Evolutionary conservation across 92 coral and sea anemone genomes (phyloP).

Genomic region (Siderastrea radians): DNA sequence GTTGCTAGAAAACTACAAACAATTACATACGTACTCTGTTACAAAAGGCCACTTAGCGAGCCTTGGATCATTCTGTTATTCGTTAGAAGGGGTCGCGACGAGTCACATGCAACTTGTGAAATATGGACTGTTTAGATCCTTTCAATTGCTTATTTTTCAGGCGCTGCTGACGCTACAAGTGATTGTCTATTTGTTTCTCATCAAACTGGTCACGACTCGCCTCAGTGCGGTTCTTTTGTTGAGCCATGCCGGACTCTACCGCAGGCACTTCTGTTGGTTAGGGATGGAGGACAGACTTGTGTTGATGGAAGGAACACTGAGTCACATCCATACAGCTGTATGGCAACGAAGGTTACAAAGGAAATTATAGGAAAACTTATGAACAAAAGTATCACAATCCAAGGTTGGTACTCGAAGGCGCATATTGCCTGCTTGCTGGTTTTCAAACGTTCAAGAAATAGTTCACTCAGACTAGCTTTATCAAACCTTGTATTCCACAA

Average conservation of each 20-base stretch:
- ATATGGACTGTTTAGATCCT: not conserved
- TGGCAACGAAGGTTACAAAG: not conserved
- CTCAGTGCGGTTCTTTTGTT: not conserved
- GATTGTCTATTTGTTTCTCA: not conserved
- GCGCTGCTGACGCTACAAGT: not conserved
- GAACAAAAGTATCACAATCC: not conserved
- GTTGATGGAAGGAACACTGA: not conserved
- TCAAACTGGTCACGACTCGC: not conserved
- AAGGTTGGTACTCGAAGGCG: not conserved
- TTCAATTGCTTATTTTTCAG: not conserved
- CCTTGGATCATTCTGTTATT: too few species aligned
- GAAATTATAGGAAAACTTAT: not conserved
- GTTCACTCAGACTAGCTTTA: too few species aligned
- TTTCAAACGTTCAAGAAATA: too few species aligned
- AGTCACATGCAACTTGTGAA: too few species aligned
- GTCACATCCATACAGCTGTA: too few species aligned
- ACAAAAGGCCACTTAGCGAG: too few species aligned
- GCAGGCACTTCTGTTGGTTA: not conserved
- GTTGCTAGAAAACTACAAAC: too few species aligned
- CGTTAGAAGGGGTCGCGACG: too few species aligned
- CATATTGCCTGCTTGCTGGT: not conserved
- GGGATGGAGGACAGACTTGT: conserved; percentile 10
- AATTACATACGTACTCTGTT: too few species aligned
- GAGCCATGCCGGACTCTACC: not conserved
- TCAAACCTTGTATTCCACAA: too few species aligned